phyloP scores from a whole-genome alignment of 2,113 vertebrate species.

The Athene noctua region DNA sequence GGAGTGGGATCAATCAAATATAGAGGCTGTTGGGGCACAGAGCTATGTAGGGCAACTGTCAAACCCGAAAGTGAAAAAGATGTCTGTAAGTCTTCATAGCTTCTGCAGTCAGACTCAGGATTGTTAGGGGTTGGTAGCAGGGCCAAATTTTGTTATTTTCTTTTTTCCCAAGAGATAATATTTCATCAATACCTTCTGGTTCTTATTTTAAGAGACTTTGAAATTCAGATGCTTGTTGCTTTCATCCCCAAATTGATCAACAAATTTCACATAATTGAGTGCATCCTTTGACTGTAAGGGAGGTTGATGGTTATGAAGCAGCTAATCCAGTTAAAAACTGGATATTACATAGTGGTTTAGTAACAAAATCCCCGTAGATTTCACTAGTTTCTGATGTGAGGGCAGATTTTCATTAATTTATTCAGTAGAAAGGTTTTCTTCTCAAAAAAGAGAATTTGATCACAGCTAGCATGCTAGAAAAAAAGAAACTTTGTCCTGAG shows the following conservation, averaged over 20 bases:
- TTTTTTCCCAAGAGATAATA: neutral
- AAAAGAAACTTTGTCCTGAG: conserved; percentile 18
- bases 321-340: conserved; percentile 43
- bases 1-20: neutral
- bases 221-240: neutral
- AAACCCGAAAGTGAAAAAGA: neutral
- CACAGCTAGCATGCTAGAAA: neutral
- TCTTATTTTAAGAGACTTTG: neutral
- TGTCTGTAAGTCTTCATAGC: neutral
- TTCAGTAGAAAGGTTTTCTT: conserved; percentile 42
- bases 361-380: conserved; percentile 16
- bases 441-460: conserved; percentile 13
- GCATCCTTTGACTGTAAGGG: conserved; percentile 1
- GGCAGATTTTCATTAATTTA: conserved; percentile 54
- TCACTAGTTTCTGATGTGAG: conserved; percentile 44
- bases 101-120: neutral
- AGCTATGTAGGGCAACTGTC: neutral
- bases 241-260: conserved; percentile 15
- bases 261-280: neutral
- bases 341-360: conserved; percentile 26
- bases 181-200: neutral
- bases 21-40: neutral
- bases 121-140: neutral
- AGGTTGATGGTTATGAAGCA: conserved; percentile 18
- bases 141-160: neutral